phyloP scores from a whole-genome alignment of 2,888 invertebrate species.

The Yponomeuta sedellus region DNA sequence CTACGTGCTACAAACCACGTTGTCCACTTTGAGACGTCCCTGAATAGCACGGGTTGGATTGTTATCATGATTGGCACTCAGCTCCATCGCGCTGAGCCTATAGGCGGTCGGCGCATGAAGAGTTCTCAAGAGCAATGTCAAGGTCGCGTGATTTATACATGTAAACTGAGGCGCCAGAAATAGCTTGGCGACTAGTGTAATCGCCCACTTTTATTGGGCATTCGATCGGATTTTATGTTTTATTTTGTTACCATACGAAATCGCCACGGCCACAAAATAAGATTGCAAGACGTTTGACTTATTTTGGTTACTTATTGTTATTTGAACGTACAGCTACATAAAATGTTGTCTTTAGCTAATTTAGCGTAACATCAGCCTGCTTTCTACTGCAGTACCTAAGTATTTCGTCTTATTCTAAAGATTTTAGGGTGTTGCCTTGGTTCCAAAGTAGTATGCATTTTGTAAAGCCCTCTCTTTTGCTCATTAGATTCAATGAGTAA shows the following conservation, averaged over 20 bases:
- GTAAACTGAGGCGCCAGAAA: slow-evolving; percentile 1
- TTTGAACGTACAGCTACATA: no score
- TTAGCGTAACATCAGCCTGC: no score
- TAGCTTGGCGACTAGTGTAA: slow-evolving; percentile 8
- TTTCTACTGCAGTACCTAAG: no score
- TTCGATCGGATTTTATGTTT: background rate
- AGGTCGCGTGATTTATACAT: slow-evolving; percentile 8
- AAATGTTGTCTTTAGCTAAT: no score
- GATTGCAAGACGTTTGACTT: background rate
- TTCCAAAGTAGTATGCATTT: no score
- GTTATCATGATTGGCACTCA: slow-evolving; percentile 10
- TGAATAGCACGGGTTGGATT: background rate
- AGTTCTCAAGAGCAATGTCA: slow-evolving; percentile 6
- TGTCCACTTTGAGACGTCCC: background rate
- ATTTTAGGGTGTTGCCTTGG: no score
- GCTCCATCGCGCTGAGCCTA: background rate
- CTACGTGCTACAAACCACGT: no score
- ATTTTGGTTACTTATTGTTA: no score
- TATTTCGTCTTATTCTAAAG: no score
- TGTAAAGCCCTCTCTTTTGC: background rate
- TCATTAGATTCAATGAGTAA: background rate
- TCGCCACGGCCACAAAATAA: background rate
- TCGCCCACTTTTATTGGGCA: background rate
- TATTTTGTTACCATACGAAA: background rate
- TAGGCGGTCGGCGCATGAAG: background rate